Evolutionary conservation across 1,140 invertebrate species (phyloP), one percentile per base, ranked within the genome.

Genomic region (Drosophila pallidifrons): DNA sequence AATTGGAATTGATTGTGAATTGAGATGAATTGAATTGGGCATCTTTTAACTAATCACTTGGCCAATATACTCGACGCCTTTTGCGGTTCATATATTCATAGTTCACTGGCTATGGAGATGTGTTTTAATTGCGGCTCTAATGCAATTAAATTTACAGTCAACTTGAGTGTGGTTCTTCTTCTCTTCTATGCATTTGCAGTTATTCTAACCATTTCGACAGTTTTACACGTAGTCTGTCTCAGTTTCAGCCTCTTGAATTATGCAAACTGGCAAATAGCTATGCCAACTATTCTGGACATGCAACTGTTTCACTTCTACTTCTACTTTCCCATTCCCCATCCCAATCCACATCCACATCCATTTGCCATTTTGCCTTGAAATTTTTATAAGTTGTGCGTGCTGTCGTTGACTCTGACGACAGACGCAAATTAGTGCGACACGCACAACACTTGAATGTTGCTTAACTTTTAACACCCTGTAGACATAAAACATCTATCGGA

Each of bases 311-410:
- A 38, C 45, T 57, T 57, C 54, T 3, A 57, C 16, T 57, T 38
- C 20, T 3, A 30, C 11, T 30, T 52, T 3, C 20, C 11, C 20
- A 11, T 52, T n/a, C 8, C 15, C 47, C 6, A 10, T 25, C 16
- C 6, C 7, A 15, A 25, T n/a, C 32, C 32, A 38, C 35, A 8
- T 38, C 35, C 35, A 38, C 35, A 38, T 11, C 55, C 55, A 55
- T 64, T 51, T 81, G 59, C 58, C 15, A 49, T 38, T 46, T 47
- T 16, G 47, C 63, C 51, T 47, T 57, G 60, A 69, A 77, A 80
- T 64, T 85, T 83, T 85, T 83, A 85, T 83, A 81, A 67, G 81
- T 49, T 75, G 73, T 81, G 77, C 81, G 81, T 85, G 81, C 73
- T 61, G 67, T 61, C 43, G 70, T 43, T 43, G 43, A 73, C 73